phyloP scores from a whole-genome alignment of 2,888 invertebrate genomes.

The Orthosia gothica region DNA sequence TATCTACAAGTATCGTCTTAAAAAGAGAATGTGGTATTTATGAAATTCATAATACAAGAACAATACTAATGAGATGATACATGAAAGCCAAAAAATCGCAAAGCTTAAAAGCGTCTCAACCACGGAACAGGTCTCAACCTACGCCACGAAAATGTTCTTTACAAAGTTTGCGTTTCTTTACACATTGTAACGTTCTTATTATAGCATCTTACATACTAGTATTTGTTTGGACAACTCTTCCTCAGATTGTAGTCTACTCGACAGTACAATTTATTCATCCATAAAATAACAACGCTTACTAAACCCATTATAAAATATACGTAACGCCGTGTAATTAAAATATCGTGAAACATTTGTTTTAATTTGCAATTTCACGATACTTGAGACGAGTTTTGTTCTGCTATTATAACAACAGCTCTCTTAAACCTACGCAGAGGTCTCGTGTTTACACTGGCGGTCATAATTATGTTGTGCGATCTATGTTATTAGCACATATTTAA shows the following conservation, averaged over 20 bases:
- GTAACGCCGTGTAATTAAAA: slow-evolving; percentile 57
- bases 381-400: slow-evolving; percentile 34
- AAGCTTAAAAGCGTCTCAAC: slow-evolving; percentile 50
- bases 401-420: slow-evolving; percentile 49
- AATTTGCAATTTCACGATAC: slow-evolving; percentile 54
- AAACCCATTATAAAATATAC: slow-evolving; percentile 45
- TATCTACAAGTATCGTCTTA: background rate
- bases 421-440: slow-evolving; percentile 48
- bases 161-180: slow-evolving; percentile 53
- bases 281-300: slow-evolving; percentile 57
- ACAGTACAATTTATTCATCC: slow-evolving; percentile 64
- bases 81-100: slow-evolving; percentile 35
- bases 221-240: slow-evolving; percentile 67
- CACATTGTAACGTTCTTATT: slow-evolving; percentile 64
- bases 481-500: slow-evolving; percentile 63
- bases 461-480: slow-evolving; percentile 50
- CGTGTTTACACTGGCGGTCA: slow-evolving; percentile 50
- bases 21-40: slow-evolving; percentile 20
- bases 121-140: slow-evolving; percentile 38
- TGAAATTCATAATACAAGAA: background rate
- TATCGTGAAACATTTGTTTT: slow-evolving; percentile 53
- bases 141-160: slow-evolving; percentile 41
- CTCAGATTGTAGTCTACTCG: slow-evolving; percentile 54
- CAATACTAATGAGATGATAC: slow-evolving; percentile 15
- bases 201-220: slow-evolving; percentile 65